Conservation (phyloP, 2,888 invertebrate species). For the Peribatodes rhomboidaria region DNA sequence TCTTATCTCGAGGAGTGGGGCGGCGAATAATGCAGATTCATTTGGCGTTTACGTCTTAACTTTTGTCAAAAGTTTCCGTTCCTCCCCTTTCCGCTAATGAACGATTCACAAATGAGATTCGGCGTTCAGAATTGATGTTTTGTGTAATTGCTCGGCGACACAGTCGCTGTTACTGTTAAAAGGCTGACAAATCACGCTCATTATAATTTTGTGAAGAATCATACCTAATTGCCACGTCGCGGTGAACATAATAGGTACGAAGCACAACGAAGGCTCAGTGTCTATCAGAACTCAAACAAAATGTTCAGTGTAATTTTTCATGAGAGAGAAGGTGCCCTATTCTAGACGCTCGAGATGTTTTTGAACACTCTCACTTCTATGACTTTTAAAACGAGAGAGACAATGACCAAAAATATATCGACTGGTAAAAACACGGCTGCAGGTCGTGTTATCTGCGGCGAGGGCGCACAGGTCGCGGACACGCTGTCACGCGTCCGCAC, state of each 20-base stretch:
- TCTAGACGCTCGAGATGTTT: too few species aligned
- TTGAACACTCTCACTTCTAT: too few species aligned
- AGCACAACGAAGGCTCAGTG: neutral
- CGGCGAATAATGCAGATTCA: conserved; percentile 76
- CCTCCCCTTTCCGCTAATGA: conserved; percentile 73
- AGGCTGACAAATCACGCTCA: conserved; percentile 45
- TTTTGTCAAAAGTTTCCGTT: conserved; percentile 78
- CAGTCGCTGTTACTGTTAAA: conserved; percentile 45
- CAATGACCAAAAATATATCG: too few species aligned
- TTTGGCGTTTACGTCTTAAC: conserved; percentile 77
- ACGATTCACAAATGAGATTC: conserved; percentile 77
- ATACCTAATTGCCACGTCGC: too few species aligned
- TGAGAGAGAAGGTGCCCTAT: too few species aligned
- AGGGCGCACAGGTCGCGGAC: conserved; percentile 25
- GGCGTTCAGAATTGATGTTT: conserved; percentile 75
- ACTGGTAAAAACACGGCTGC: too few species aligned
- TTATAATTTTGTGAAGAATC: conserved; percentile 41
- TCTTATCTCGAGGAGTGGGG: conserved; percentile 70
- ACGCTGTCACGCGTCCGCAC: conserved; percentile 60
- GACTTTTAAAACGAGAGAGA: too few species aligned
- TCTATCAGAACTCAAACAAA: too few species aligned
- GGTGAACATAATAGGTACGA: conserved; percentile 33
- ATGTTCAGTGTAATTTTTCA: neutral
- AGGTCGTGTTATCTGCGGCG: neutral
- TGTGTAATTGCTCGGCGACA: conserved; percentile 70